Percentiles rank a stretch among this genome's conserved stretches.
phyloP scores from a whole-genome alignment of 2,113 vertebrate genomes.

The Zootoca vivipara region DNA sequence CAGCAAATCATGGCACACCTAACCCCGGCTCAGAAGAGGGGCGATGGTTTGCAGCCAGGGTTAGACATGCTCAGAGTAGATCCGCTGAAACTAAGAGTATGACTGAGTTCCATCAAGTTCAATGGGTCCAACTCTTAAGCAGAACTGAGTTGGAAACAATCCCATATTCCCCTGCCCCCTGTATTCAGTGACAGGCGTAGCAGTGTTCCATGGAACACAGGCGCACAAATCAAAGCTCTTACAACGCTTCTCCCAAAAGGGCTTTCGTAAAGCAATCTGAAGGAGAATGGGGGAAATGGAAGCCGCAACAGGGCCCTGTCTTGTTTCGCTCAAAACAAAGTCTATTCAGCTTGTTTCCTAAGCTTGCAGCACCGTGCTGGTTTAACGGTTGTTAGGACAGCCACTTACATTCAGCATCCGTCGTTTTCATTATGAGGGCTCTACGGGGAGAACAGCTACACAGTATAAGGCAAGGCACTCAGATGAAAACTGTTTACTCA shows the following conservation, averaged over 20 bases:
- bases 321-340: background rate
- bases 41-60: background rate
- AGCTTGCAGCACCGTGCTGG: background rate
- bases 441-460: background rate
- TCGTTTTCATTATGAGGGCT: background rate
- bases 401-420: background rate
- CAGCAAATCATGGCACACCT: background rate
- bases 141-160: too few relatives aligned
- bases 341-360: background rate
- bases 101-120: too few relatives aligned
- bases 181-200: background rate
- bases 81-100: too few relatives aligned
- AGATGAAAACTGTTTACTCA: conserved; percentile 25
- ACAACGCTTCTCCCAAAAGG: background rate
- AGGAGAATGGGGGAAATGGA: background rate
- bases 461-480: conserved; percentile 13
- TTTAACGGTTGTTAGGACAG: background rate
- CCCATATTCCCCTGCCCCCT: background rate
- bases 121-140: too few relatives aligned
- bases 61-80: too few relatives aligned
- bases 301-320: background rate
- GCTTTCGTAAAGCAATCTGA: background rate
- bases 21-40: rapidly evolving
- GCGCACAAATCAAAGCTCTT: background rate
- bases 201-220: background rate